Evolutionary conservation across 2,888 invertebrate genomes (phyloP), one percentile per base, ranked within the genome.

Genomic region (Calameuta filiformis): DNA sequence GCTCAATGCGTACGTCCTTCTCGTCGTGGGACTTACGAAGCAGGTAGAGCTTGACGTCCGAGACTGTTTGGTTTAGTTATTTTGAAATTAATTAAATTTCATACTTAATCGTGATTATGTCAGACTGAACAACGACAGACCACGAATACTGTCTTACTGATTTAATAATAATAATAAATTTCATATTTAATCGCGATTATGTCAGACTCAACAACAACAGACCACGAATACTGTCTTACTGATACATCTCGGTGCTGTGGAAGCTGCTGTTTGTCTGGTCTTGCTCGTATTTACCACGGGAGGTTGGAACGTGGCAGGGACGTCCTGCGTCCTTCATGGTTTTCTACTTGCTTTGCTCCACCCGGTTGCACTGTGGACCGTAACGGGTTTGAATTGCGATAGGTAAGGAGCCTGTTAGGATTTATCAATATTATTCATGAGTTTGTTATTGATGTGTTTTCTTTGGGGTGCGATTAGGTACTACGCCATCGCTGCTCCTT

Each of bases 371-470:
- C 92, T 96, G 82, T 96, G 96, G 96, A 96, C 96, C 3, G 94
- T 96, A 56, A 96, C 96, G 84, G 96, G 96, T 6, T 93, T 96
- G 81, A 96, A 96, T 88, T 96, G 95, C 79, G 96, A 96, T 91
- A 93, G 91, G 91, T 91, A 79, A 83, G 33, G 23, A 12, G n/a
- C 33, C 35, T 12, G 56, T 68, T 68, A 12, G 35, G 31, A 37
- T 35, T 23, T 35, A 6, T 15, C 15, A 11, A 40, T n/a, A 73
- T 68, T 68, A 69, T 74, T 33, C 30, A 76, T 76, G 40, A 33
- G 30, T 77, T 35, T n/a, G n/a, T 35, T 75, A 73, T 35, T 77
- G 15, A 75, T 35, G 31, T 71, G 15, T 11, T 75, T 75, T 71
- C 3, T 4, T 35, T 85, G 84, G 79, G 81, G 84, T 75, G 35